A percentile compares a stretch with the other conserved stretches of the same genome.
Conservation (phyloP, 1,140 invertebrate genomes). For the Tetramorium alpestre region DNA sequence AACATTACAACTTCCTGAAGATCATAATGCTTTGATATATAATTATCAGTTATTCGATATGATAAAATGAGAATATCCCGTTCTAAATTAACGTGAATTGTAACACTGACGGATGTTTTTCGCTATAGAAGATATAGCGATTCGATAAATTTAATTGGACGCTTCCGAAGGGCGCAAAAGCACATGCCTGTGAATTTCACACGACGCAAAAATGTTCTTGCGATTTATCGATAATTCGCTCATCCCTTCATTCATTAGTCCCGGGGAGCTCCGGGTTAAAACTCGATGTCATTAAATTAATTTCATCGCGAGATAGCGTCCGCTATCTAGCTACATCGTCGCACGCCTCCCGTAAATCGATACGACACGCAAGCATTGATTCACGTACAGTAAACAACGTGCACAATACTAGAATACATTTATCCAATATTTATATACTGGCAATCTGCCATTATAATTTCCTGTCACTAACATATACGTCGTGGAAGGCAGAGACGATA, state of each 20-base stretch:
- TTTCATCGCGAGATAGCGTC: slow-evolving; percentile 6
- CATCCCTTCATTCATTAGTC: not conserved
- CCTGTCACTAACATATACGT: not conserved
- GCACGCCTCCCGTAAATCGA: slow-evolving; percentile 21
- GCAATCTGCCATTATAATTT: not conserved
- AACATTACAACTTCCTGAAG: not conserved
- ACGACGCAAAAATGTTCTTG: not conserved
- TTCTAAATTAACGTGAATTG: not conserved
- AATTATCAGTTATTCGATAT: not conserved
- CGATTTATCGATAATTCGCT: slow-evolving; percentile 29
- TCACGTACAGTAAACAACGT: slow-evolving; percentile 4
- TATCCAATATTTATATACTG: not conserved
- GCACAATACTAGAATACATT: not conserved
- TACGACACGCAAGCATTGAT: slow-evolving; percentile 29
- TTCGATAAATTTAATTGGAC: slow-evolving; percentile 23
- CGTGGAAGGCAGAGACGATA: not conserved
- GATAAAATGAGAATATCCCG: not conserved
- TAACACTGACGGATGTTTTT: not conserved
- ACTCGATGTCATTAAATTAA: slow-evolving; percentile 30
- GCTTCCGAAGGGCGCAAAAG: not conserved
- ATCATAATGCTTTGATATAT: not conserved
- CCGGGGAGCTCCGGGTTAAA: not conserved
- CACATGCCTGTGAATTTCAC: slow-evolving; percentile 15
- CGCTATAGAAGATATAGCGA: not conserved
- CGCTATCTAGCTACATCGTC: not conserved